These are phyloP conservation scores for Leucophenga montana DNA, from an alignment of 2,888 invertebrate genomes.

Conservation along the genomic window DNA sequence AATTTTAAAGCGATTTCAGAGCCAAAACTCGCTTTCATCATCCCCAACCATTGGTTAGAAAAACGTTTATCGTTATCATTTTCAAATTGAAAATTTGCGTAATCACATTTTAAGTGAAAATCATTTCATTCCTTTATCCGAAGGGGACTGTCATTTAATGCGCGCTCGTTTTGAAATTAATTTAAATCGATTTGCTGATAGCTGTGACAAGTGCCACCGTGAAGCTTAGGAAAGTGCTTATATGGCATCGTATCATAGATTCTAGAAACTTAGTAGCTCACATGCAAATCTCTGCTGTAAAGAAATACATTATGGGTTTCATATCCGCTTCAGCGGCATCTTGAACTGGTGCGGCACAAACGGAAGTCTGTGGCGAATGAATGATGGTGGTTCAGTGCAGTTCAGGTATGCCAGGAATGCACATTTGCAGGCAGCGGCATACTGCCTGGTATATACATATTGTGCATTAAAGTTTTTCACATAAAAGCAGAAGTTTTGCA, in stretches of 20 bases:
- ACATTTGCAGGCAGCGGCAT: constrained; percentile 53
- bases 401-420: constrained; percentile 7
- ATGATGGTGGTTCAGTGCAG: not conserved
- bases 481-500: constrained; percentile 19
- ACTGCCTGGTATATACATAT: not conserved
- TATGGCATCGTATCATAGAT: not conserved
- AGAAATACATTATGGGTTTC: constrained; percentile 52
- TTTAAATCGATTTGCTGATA: constrained; percentile 57
- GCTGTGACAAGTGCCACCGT: constrained; percentile 20
- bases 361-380: constrained; percentile 42
- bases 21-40: not conserved
- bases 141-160: not conserved
- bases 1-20: not conserved
- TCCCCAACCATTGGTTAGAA: constrained; percentile 24
- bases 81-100: constrained; percentile 69
- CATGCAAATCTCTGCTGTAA: constrained; percentile 32
- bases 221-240: constrained; percentile 1
- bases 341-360: constrained; percentile 41
- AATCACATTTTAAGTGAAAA: constrained; percentile 69
- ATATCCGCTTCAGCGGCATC: constrained; percentile 42
- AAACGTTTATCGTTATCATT: constrained; percentile 60
- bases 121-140: constrained; percentile 46
- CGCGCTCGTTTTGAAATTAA: constrained; percentile 49
- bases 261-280: constrained; percentile 3
- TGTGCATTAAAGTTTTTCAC: constrained; percentile 15